phyloP scores from a whole-genome alignment of 2,888 invertebrate genomes.

The Tenthredo amoena region DNA sequence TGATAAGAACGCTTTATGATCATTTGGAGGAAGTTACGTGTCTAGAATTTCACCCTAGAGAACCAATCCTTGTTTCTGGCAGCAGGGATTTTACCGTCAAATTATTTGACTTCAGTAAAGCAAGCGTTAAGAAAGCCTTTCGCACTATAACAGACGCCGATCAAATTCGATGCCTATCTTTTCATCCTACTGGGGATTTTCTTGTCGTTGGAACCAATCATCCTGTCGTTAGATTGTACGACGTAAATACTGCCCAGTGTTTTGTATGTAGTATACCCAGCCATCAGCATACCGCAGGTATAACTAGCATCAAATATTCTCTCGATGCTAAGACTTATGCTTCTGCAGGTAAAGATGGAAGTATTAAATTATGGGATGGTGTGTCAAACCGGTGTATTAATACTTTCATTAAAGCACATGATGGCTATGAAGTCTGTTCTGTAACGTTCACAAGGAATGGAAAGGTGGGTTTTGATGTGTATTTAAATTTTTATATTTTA shows the following conservation, averaged over 20 bases:
- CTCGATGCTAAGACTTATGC: constrained; percentile 88
- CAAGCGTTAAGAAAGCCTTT: constrained; percentile 98
- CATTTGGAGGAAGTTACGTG: constrained; percentile 98
- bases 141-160: constrained; percentile 97
- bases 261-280: constrained; percentile 95
- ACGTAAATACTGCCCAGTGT: constrained; percentile 96
- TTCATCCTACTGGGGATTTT: constrained; percentile 98
- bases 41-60: constrained; percentile 97
- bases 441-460: constrained; percentile 96
- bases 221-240: constrained; percentile 93
- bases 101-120: constrained; percentile 98
- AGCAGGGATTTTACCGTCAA: constrained; percentile 97
- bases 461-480: constrained; percentile 83
- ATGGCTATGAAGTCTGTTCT: constrained; percentile 96
- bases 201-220: constrained; percentile 96
- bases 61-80: constrained; percentile 96
- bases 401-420: constrained; percentile 96
- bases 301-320: constrained; percentile 89
- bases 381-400: constrained; percentile 96
- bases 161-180: constrained; percentile 92
- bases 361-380: constrained; percentile 98
- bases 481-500: neutral
- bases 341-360: constrained; percentile 94
- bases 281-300: constrained; percentile 89
- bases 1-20: constrained; percentile 98